phyloP scores from a whole-genome alignment of 2,113 vertebrate species.

The Rafetus swinhoei region DNA sequence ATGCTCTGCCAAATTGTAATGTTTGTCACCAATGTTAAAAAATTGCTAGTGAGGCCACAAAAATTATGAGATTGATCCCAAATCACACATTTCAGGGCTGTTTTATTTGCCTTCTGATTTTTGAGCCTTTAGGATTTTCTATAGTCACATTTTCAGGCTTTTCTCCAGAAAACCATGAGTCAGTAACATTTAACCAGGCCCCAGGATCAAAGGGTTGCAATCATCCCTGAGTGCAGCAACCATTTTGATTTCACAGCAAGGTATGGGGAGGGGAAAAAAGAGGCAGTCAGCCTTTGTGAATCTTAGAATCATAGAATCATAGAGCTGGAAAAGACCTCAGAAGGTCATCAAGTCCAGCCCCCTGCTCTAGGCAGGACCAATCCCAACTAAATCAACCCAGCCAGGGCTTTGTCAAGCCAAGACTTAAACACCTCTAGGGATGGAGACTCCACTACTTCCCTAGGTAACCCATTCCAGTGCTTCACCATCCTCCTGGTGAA shows the following conservation, averaged over 20 bases:
- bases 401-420: too few relatives aligned
- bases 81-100: accelerated
- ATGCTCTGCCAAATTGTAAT: neutral
- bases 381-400: too few relatives aligned
- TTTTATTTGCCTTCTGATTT: neutral
- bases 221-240: neutral
- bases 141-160: neutral
- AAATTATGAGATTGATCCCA: neutral
- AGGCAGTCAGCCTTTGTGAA: neutral
- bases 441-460: too few relatives aligned
- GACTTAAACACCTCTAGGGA: too few relatives aligned
- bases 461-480: too few relatives aligned
- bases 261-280: neutral
- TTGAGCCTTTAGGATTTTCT: neutral
- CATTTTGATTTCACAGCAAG: neutral
- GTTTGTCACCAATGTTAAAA: neutral
- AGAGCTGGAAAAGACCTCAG: too few relatives aligned
- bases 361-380: too few relatives aligned
- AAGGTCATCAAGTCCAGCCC: too few relatives aligned
- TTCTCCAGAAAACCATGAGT: neutral
- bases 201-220: neutral
- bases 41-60: neutral
- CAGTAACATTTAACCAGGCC: neutral
- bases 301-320: too few relatives aligned
- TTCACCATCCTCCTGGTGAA: too few relatives aligned